Percentiles rank a stretch among this genome's conserved stretches.
phyloP scores from a whole-genome alignment of 2,888 invertebrate species.

The Cephus pygmeus region DNA sequence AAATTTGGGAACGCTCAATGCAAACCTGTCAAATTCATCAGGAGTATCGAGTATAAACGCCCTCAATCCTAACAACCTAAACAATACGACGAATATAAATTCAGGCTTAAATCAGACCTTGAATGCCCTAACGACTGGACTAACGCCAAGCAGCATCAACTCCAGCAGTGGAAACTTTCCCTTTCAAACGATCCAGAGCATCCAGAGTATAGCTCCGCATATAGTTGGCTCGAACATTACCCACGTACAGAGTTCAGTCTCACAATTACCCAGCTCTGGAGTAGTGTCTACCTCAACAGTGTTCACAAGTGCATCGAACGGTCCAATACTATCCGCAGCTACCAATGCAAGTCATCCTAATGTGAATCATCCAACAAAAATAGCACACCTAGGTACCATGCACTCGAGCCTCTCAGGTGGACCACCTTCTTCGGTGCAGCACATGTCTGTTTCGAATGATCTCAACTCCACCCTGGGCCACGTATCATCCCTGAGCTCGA shows the following conservation, averaged over 20 bases:
- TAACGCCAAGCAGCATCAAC: slow-evolving; percentile 50
- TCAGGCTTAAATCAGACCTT: slow-evolving; percentile 43
- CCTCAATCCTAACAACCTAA: slow-evolving; percentile 49
- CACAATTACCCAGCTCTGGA: slow-evolving; percentile 51
- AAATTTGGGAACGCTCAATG: slow-evolving; percentile 54
- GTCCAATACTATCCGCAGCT: slow-evolving; percentile 51
- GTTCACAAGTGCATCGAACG: slow-evolving; percentile 57
- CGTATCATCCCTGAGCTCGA: slow-evolving; percentile 33
- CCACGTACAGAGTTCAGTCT: slow-evolving; percentile 50
- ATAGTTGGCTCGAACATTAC: slow-evolving; percentile 59
- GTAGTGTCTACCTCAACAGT: slow-evolving; percentile 52
- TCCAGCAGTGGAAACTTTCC: slow-evolving; percentile 56
- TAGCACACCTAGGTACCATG: slow-evolving; percentile 59
- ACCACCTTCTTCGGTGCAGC: slow-evolving; percentile 47
- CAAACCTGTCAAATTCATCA: slow-evolving; percentile 50
- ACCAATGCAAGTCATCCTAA: slow-evolving; percentile 39
- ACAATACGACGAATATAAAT: slow-evolving; percentile 24
- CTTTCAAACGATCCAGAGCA: slow-evolving; percentile 62
- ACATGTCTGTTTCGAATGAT: slow-evolving; percentile 49
- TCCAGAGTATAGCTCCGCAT: slow-evolving; percentile 62
- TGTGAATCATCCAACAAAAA: slow-evolving; percentile 50
- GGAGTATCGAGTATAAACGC: slow-evolving; percentile 50
- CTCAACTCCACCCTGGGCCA: slow-evolving; percentile 51
- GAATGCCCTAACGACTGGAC: slow-evolving; percentile 53
- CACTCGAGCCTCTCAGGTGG: slow-evolving; percentile 54